Conservation (phyloP, 2,113 vertebrate genomes). For the Acanthisitta chloris region DNA sequence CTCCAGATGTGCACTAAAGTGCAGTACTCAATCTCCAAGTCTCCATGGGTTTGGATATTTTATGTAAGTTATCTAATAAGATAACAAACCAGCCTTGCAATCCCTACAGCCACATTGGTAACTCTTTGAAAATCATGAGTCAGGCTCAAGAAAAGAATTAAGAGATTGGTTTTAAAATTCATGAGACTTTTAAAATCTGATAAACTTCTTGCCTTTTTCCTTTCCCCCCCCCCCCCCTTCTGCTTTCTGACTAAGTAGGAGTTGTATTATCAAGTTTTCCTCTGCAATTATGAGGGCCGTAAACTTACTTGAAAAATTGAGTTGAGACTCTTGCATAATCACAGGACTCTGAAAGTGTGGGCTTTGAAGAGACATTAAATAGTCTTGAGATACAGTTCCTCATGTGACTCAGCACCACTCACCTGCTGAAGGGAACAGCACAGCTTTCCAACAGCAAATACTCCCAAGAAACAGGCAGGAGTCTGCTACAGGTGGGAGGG, state of each 20-base stretch:
- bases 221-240: too few relatives aligned
- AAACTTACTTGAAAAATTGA: slow-evolving; percentile 54
- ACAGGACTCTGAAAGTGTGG: slow-evolving; percentile 43
- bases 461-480: not conserved
- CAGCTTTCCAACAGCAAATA: slow-evolving; percentile 11
- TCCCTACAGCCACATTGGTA: slow-evolving; percentile 43
- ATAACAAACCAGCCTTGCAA: slow-evolving; percentile 44
- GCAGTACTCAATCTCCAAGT: not conserved
- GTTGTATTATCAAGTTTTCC: slow-evolving; percentile 45
- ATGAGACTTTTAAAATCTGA: slow-evolving; percentile 61
- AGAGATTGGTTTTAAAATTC: slow-evolving; percentile 61
- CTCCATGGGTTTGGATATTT: slow-evolving; percentile 25
- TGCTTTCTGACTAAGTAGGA: slow-evolving; percentile 53
- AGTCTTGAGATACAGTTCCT: slow-evolving; percentile 22
- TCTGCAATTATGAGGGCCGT: slow-evolving; percentile 49
- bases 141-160: slow-evolving; percentile 57
- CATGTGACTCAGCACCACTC: slow-evolving; percentile 22
- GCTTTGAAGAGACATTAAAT: slow-evolving; percentile 48
- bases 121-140: slow-evolving; percentile 62
- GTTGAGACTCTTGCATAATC: slow-evolving; percentile 58
- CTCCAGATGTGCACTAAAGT: slow-evolving; percentile 1
- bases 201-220: too few relatives aligned
- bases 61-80: slow-evolving; percentile 47
- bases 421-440: not conserved
- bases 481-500: not conserved